phyloP scores from a whole-genome alignment of 2,888 invertebrate species.

The Cheilosia scutellata region DNA sequence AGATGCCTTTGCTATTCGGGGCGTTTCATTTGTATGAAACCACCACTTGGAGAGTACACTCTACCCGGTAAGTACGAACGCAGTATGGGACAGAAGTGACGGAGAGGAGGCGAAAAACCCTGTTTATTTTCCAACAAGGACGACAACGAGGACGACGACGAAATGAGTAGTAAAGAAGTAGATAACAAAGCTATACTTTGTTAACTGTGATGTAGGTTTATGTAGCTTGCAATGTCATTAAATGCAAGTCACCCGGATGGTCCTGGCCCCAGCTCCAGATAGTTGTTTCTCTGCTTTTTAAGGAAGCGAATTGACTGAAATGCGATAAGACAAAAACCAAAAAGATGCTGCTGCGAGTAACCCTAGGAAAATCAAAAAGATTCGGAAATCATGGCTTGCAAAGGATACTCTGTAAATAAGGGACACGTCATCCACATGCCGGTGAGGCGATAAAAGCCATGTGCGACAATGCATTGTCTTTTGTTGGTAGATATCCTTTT shows the following conservation, averaged over 20 bases:
- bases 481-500: background rate
- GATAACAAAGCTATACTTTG: conserved; percentile 69
- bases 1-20: conserved; percentile 96
- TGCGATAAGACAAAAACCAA: conserved; percentile 5
- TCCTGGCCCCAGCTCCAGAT: background rate
- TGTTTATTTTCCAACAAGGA: conserved; percentile 52
- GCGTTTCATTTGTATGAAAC: conserved; percentile 96
- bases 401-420: conserved; percentile 39
- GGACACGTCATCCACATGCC: conserved; percentile 22
- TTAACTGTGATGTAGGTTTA: conserved; percentile 56
- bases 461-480: conserved; percentile 44
- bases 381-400: conserved; percentile 41
- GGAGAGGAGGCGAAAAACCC: conserved; percentile 16
- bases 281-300: conserved; percentile 5
- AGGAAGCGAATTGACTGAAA: conserved; percentile 25
- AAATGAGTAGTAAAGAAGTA: conserved; percentile 62
- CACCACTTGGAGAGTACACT: conserved; percentile 87
- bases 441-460: conserved; percentile 36
- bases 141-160: conserved; percentile 56
- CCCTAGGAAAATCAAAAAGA: conserved; percentile 50
- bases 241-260: conserved; percentile 57
- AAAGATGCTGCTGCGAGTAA: conserved; percentile 13
- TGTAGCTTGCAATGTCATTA: conserved; percentile 49
- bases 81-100: conserved; percentile 5
- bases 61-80: conserved; percentile 81